phyloP scores from a whole-genome alignment of 1,140 invertebrate species.

The Euura lappo region DNA sequence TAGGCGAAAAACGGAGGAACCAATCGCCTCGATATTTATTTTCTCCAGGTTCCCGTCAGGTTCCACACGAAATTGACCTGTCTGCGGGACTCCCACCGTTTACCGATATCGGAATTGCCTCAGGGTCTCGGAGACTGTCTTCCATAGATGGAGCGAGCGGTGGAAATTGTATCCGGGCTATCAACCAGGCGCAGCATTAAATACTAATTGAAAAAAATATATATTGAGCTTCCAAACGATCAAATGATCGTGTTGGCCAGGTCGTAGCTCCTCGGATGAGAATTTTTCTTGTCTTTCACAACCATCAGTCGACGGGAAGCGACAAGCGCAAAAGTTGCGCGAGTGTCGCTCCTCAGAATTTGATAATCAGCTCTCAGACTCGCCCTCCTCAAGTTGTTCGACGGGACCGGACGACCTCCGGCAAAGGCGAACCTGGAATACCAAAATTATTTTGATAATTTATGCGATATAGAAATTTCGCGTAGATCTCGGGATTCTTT shows the following conservation, averaged over 20 bases:
- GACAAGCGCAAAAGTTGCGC: constrained; percentile 50
- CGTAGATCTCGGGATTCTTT: no score
- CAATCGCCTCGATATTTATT: background rate
- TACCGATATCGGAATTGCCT: constrained; percentile 33
- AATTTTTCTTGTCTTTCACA: constrained; percentile 51
- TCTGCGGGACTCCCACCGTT: constrained; percentile 32
- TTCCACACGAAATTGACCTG: constrained; percentile 40
- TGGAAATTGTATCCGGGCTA: background rate
- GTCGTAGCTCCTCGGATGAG: constrained; percentile 44
- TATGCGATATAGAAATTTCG: no score
- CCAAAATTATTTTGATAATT: no score
- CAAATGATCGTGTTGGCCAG: constrained; percentile 33
- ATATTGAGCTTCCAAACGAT: background rate
- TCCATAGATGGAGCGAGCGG: constrained; percentile 9
- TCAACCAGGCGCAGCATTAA: background rate
- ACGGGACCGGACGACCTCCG: constrained; percentile 53
- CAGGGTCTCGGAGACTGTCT: constrained; percentile 39
- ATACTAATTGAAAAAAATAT: background rate
- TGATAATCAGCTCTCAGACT: constrained; percentile 57
- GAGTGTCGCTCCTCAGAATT: constrained; percentile 51
- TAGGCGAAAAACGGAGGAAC: background rate
- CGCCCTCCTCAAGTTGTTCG: constrained; percentile 49
- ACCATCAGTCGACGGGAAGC: constrained; percentile 51
- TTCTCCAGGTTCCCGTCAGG: constrained; percentile 32
- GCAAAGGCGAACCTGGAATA: constrained; percentile 54